Evolutionary conservation across 2,113 vertebrate species (phyloP).

Genomic region (Prietella phreatophila): DNA sequence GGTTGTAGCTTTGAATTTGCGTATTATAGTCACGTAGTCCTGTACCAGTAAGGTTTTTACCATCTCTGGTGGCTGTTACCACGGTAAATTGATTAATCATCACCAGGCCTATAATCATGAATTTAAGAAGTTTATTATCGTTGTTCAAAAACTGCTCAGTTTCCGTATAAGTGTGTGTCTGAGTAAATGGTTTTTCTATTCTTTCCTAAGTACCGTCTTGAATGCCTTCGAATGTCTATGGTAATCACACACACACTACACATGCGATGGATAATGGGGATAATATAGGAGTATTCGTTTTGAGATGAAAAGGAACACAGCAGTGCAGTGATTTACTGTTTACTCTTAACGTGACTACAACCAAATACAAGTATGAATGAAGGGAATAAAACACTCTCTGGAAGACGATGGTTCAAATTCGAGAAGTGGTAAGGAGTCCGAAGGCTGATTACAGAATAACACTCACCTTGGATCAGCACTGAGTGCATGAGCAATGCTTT

Average conservation of each 20-base stretch:
- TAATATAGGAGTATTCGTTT: not conserved
- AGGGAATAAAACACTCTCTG: not conserved
- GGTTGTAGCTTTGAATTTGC: not conserved
- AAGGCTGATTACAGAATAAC: slow-evolving; percentile 6
- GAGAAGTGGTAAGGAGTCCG: not conserved
- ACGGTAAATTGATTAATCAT: not conserved
- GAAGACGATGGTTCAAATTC: not conserved
- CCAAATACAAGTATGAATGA: not conserved
- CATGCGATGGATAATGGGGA: not conserved
- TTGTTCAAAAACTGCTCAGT: not conserved
- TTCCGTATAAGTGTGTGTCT: not conserved
- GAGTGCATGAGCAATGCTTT: not conserved
- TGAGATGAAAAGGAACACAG: not conserved
- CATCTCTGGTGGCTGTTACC: not conserved
- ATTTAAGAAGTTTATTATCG: not conserved
- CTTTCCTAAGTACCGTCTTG: not conserved
- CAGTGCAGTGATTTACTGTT: not conserved
- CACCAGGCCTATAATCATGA: not conserved
- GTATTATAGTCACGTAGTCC: not conserved
- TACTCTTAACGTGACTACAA: not conserved
- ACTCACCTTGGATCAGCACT: not conserved
- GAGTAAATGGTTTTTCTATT: not conserved
- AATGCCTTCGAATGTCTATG: not conserved
- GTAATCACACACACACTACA: not conserved
- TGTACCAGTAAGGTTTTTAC: not conserved